A percentile compares a stretch with the other conserved stretches of the same genome.
These are phyloP conservation scores for Machimus atricapillus DNA, from an alignment of 2,888 invertebrate genomes.

Conservation along the genomic window DNA sequence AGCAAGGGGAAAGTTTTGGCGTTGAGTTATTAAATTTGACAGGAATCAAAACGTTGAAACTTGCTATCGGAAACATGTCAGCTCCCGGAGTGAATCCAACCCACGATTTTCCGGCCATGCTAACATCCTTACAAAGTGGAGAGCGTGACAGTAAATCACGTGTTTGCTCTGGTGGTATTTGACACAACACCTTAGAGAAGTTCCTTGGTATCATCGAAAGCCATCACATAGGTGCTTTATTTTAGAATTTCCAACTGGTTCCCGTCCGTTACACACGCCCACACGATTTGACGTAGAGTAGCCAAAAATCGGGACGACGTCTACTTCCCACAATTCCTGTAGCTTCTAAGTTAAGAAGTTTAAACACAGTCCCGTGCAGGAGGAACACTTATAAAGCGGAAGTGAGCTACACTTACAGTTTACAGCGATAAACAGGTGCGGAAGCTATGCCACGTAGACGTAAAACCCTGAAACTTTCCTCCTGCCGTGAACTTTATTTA, in stretches of 20 bases:
- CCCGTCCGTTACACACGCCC: neutral
- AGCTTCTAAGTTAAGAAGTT: neutral
- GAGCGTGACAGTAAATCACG: neutral
- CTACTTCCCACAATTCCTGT: neutral
- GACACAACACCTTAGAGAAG: neutral
- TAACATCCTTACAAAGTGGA: neutral
- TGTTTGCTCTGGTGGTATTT: neutral
- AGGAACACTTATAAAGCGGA: neutral
- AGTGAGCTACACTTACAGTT: neutral
- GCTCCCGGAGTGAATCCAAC: neutral
- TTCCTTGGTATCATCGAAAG: neutral
- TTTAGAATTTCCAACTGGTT: neutral
- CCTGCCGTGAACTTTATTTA: neutral
- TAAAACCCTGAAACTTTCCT: neutral
- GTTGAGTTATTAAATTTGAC: neutral
- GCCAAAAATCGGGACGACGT: neutral
- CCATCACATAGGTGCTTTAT: neutral
- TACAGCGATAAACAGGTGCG: neutral
- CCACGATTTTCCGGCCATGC: neutral
- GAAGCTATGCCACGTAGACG: neutral
- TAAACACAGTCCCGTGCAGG: neutral
- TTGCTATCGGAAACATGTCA: neutral
- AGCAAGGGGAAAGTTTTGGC: neutral
- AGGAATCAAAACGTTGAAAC: neutral
- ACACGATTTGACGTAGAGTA: neutral